These are phyloP conservation scores for Amiota communis DNA, from an alignment of 2,888 invertebrate species.

Conservation along the genomic window DNA sequence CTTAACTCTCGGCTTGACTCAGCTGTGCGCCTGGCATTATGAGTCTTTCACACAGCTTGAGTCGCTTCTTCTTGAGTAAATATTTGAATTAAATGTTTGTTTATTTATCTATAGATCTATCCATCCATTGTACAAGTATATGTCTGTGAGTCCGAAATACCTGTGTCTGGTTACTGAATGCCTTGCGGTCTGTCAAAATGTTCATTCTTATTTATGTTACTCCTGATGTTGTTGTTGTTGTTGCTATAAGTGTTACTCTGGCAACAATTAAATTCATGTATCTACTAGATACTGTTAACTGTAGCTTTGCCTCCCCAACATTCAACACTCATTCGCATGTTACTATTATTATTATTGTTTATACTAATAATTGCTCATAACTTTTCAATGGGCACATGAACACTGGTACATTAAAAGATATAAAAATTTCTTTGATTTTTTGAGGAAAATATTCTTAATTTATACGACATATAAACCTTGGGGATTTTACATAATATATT, in stretches of 20 bases:
- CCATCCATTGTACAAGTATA: not conserved
- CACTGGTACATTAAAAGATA: too few species aligned
- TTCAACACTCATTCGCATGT: too few species aligned
- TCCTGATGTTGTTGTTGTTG: too few species aligned
- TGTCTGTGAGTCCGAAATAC: not conserved
- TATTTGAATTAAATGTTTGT: conserved; percentile 27
- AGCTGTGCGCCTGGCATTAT: not conserved
- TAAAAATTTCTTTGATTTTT: too few species aligned
- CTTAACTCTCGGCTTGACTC: conserved; percentile 27
- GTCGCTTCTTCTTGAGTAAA: not conserved
- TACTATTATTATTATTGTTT: conserved; percentile 30
- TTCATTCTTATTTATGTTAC: too few species aligned
- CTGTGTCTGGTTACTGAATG: not conserved
- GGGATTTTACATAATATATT: too few species aligned
- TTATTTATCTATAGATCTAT: conserved; percentile 36
- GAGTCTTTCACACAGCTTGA: not conserved
- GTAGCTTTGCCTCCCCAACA: too few species aligned
- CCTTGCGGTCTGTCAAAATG: conserved; percentile 30
- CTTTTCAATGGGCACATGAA: conserved; percentile 7
- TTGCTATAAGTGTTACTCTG: conserved; percentile 36
- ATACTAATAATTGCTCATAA: conserved; percentile 42
- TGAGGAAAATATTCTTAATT: too few species aligned
- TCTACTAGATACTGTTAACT: too few species aligned
- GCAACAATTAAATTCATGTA: conserved; percentile 33
- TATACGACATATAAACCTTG: too few species aligned